Evolutionary conservation across 2,797 vertebrate genomes (phyloP).

Genomic region (Tachyglossus aculeatus): DNA sequence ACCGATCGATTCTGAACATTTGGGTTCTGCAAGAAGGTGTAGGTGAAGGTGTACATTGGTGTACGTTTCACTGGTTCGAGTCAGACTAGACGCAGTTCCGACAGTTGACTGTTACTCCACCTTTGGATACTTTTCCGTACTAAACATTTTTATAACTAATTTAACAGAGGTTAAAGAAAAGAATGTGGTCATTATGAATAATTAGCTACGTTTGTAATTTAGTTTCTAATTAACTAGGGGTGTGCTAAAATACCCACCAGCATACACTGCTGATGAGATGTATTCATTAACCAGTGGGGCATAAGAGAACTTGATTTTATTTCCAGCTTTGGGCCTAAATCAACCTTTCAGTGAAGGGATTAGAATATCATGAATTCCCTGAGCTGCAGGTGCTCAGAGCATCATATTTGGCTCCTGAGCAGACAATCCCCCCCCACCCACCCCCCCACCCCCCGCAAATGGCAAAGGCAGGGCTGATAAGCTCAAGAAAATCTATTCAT

Average conservation of each 20-base stretch:
- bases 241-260: constrained; percentile 30
- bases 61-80: too few relatives aligned
- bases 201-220: constrained; percentile 63
- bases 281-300: constrained; percentile 55
- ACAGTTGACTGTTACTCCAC: neutral
- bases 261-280: constrained; percentile 18
- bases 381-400: neutral
- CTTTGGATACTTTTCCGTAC: constrained; percentile 55
- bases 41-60: too few relatives aligned
- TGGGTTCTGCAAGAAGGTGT: too few relatives aligned
- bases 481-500: too few relatives aligned
- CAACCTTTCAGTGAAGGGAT: neutral
- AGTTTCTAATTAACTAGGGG: constrained; percentile 69
- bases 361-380: neutral
- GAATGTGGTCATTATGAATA: constrained; percentile 62
- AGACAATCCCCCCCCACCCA: too few relatives aligned
- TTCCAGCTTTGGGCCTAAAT: neutral
- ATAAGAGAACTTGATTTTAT: constrained; percentile 14
- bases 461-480: too few relatives aligned
- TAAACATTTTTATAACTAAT: constrained; percentile 67
- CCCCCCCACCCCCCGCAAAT: too few relatives aligned
- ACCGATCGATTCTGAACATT: too few relatives aligned
- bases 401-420: too few relatives aligned
- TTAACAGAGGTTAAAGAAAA: constrained; percentile 56
- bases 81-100: neutral